These are phyloP conservation scores for Urosaurus nigricauda DNA, from an alignment of 2,797 vertebrate genomes.

Conservation along the genomic window DNA sequence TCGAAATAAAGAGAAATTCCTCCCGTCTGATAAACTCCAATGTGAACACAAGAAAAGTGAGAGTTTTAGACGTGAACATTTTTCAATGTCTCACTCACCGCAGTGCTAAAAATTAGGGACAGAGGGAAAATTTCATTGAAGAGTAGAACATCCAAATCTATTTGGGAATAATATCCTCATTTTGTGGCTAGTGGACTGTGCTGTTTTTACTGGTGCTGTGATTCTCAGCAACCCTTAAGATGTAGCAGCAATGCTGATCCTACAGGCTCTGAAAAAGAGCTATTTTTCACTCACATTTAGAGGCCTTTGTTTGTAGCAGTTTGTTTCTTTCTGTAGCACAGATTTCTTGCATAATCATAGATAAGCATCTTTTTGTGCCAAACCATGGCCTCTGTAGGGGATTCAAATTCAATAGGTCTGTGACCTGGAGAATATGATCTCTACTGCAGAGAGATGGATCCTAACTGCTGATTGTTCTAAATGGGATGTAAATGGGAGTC, in stretches of 20 bases:
- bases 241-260: no score
- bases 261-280: no score
- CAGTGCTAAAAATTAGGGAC: no score
- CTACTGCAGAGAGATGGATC: not conserved
- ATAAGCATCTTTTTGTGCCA: slow-evolving; percentile 16
- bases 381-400: not conserved
- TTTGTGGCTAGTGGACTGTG: not conserved
- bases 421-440: not conserved
- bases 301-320: not conserved
- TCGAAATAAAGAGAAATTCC: no score
- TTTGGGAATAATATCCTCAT: no score
- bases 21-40: no score
- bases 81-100: no score
- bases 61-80: no score
- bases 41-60: no score
- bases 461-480: not conserved
- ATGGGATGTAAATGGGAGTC: not conserved
- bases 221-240: not conserved
- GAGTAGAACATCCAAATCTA: no score
- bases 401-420: not conserved
- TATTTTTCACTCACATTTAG: not conserved
- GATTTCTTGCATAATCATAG: slow-evolving; percentile 11
- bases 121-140: no score
- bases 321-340: not conserved
- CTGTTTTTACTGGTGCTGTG: not conserved